phyloP scores from a whole-genome alignment of 1,140 invertebrate genomes.

The Tetramorium alpestre region DNA sequence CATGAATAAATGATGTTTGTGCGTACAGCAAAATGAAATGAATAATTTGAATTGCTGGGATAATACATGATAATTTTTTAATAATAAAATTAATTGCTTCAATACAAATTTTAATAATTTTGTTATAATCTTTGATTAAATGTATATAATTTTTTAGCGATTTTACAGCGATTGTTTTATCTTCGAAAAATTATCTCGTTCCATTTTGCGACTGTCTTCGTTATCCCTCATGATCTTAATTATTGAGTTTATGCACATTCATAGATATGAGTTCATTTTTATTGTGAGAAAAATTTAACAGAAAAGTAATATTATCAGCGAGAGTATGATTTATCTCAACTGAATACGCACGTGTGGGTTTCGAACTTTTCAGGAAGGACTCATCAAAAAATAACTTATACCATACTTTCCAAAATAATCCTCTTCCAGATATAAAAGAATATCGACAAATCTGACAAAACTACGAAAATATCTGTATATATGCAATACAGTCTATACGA shows the following conservation, averaged over 20 bases:
- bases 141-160: not conserved
- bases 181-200: not conserved
- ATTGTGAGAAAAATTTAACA: not conserved
- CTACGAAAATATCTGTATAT: not conserved
- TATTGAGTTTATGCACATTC: not conserved
- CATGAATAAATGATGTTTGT: not conserved
- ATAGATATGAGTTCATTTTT: not conserved
- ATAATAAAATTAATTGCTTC: not conserved
- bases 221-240: not conserved
- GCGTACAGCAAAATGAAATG: not conserved
- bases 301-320: not conserved
- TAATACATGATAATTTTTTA: not conserved
- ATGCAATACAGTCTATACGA: not conserved
- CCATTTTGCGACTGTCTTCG: not conserved
- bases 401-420: conserved; percentile 3
- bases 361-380: not conserved
- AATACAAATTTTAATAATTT: not conserved
- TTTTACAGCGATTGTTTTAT: not conserved
- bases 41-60: not conserved
- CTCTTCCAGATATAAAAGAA: not conserved
- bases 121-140: not conserved
- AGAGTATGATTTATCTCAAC: not conserved
- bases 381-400: conserved; percentile 3
- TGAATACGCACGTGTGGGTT: not conserved
- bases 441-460: not conserved